Evolutionary conservation across 2,888 invertebrate genomes (phyloP).

Genomic region (Drosophila melanocephala): DNA sequence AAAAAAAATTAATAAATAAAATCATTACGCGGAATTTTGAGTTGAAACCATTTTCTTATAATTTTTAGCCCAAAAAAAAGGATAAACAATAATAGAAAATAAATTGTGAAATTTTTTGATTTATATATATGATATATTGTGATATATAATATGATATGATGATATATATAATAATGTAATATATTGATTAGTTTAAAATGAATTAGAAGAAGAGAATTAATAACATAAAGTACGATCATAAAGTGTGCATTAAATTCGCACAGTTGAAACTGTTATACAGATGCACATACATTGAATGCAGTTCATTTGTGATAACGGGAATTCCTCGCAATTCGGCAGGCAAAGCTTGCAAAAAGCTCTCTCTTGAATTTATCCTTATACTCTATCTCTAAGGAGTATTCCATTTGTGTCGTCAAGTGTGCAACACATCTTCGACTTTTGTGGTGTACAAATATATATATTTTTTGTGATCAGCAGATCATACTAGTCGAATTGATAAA

Average conservation of each 20-base stretch:
- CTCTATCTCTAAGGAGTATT: neutral
- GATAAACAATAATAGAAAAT: neutral
- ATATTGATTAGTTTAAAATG: neutral
- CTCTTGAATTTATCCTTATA: neutral
- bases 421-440: neutral
- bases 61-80: too few relatives aligned
- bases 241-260: neutral
- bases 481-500: neutral
- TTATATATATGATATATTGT: too few relatives aligned
- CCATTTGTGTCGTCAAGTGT: neutral
- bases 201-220: neutral
- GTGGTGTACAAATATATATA: neutral
- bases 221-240: neutral
- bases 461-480: neutral
- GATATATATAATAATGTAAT: neutral
- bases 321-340: slow-evolving; percentile 37
- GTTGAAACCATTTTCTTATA: too few relatives aligned
- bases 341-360: slow-evolving; percentile 21
- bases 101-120: neutral
- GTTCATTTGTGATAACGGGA: slow-evolving; percentile 47
- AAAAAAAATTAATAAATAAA: too few relatives aligned
- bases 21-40: too few relatives aligned
- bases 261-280: slow-evolving; percentile 18
- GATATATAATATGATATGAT: neutral
- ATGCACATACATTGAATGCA: slow-evolving; percentile 10